A percentile compares a stretch with the other conserved stretches of the same genome.
Evolutionary conservation across 2,888 invertebrate genomes (phyloP).

Genomic region (Diaphora mendica): DNA sequence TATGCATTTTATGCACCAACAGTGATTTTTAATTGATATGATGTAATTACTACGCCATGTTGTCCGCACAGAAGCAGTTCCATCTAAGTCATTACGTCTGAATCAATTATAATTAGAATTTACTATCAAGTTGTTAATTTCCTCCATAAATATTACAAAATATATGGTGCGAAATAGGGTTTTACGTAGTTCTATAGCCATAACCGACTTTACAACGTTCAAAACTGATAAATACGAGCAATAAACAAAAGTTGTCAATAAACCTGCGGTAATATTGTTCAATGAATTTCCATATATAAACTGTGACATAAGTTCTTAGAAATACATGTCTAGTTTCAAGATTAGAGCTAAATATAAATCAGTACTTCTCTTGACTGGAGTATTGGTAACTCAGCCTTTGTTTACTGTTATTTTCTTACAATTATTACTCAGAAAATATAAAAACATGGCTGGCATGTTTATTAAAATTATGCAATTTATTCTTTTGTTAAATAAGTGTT

Average conservation of each 20-base stretch:
- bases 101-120: conserved; percentile 31
- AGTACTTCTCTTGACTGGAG: conserved; percentile 18
- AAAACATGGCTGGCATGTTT: background rate
- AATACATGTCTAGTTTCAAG: conserved; percentile 32
- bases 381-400: conserved; percentile 16
- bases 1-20: background rate
- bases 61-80: conserved; percentile 27
- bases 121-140: conserved; percentile 24
- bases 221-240: conserved; percentile 27
- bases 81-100: conserved; percentile 28
- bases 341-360: conserved; percentile 41
- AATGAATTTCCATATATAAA: conserved; percentile 41
- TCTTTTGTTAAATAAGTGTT: conserved; percentile 12
- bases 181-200: conserved; percentile 13
- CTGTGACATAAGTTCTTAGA: conserved; percentile 42
- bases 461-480: conserved; percentile 9
- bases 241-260: conserved; percentile 28
- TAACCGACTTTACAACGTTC: conserved; percentile 16
- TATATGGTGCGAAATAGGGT: conserved; percentile 17
- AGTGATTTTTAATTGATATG: conserved; percentile 19
- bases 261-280: conserved; percentile 46
- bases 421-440: background rate
- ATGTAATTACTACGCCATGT: conserved; percentile 25
- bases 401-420: conserved; percentile 23
- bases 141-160: conserved; percentile 8